Conservation (phyloP, 2,888 invertebrate genomes). For the Micropterix aruncella region DNA sequence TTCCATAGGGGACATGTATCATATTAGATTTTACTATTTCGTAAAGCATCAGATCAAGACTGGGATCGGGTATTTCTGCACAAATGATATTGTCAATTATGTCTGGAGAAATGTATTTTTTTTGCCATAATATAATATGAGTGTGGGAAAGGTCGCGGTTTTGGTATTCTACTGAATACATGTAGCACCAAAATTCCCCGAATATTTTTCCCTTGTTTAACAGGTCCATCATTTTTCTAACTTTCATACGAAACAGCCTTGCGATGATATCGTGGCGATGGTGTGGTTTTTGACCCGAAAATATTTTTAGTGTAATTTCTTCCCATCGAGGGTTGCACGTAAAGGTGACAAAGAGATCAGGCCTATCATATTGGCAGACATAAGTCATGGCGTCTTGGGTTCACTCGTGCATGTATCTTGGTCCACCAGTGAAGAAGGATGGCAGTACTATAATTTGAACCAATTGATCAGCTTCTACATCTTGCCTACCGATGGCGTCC, state of each 20-base stretch:
- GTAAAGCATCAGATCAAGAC: neutral
- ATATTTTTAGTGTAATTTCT: neutral
- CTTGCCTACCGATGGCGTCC: neutral
- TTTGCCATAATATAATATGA: neutral
- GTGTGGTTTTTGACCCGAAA: neutral
- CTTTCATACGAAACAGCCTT: neutral
- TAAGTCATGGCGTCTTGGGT: neutral
- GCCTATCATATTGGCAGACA: neutral
- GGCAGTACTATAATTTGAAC: neutral
- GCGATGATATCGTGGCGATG: neutral
- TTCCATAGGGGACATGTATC: neutral
- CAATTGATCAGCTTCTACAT: neutral
- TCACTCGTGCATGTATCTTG: neutral
- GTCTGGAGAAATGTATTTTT: neutral
- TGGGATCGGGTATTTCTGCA: neutral
- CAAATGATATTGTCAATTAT: neutral
- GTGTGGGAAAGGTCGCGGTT: neutral
- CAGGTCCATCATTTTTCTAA: neutral
- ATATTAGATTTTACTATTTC: neutral
- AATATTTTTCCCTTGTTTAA: neutral
- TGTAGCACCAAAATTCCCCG: neutral
- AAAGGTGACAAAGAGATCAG: conserved; percentile 1
- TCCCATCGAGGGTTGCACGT: neutral
- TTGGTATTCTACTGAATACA: neutral
- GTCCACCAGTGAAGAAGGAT: neutral